These are phyloP conservation scores for Pseudococcus viburni DNA, from an alignment of 2,888 invertebrate genomes.

Conservation along the genomic window DNA sequence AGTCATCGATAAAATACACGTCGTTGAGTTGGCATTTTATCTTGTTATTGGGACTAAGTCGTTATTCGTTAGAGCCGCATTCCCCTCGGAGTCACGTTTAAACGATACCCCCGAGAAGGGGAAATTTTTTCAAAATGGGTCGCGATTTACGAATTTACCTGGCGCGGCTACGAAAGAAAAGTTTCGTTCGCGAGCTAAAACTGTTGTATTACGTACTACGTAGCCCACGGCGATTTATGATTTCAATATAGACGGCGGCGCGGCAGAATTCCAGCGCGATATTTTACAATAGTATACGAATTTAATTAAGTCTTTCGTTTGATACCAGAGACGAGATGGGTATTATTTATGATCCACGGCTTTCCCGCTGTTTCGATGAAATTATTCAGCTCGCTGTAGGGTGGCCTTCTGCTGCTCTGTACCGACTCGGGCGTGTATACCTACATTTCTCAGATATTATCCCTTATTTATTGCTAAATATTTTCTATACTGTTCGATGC, in stretches of 20 bases:
- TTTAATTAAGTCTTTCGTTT: slow-evolving; percentile 49
- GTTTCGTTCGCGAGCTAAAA: slow-evolving; percentile 14
- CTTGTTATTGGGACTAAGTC: slow-evolving; percentile 13
- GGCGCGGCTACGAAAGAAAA: background rate
- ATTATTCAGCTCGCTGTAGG: slow-evolving; percentile 27
- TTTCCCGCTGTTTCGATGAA: slow-evolving; percentile 37
- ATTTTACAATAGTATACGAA: slow-evolving; percentile 45
- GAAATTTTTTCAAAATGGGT: slow-evolving; percentile 15
- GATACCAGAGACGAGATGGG: slow-evolving; percentile 8
- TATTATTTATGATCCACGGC: slow-evolving; percentile 47
- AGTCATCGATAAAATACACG: slow-evolving; percentile 23
- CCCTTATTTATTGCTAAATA: slow-evolving; percentile 49
- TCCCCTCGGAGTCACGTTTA: slow-evolving; percentile 16
- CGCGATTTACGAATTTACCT: slow-evolving; percentile 37
- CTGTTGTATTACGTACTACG: background rate
- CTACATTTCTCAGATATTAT: slow-evolving; percentile 37
- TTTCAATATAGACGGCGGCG: slow-evolving; percentile 17
- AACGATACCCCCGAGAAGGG: background rate
- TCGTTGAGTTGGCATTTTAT: slow-evolving; percentile 26
- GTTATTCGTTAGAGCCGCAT: background rate
- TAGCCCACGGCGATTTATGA: slow-evolving; percentile 18
- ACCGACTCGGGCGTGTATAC: background rate
- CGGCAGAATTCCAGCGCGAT: slow-evolving; percentile 1
- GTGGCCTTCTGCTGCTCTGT: background rate
- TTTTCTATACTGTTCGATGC: slow-evolving; percentile 44